These are phyloP conservation scores for Pristionchus maxplancki DNA, from an alignment of 2,888 invertebrate species.

Conservation along the genomic window DNA sequence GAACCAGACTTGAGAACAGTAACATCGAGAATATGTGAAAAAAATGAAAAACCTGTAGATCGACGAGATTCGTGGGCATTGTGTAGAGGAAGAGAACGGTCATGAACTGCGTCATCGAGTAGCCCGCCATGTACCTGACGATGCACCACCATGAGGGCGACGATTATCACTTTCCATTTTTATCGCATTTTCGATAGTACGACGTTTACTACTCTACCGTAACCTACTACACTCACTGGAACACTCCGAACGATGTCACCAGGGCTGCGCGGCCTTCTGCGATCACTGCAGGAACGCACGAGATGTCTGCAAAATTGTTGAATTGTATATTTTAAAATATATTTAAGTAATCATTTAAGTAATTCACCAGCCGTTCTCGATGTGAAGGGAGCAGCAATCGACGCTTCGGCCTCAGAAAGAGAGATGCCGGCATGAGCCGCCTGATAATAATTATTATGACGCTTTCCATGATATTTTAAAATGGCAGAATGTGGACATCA, in stretches of 20 bases:
- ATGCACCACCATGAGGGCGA: constrained; percentile 2
- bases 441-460: too few species aligned
- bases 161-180: neutral
- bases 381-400: constrained; percentile 83
- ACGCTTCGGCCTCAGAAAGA: constrained; percentile 81
- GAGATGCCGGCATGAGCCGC: constrained; percentile 80
- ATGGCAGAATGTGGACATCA: too few species aligned
- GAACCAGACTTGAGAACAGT: too few species aligned
- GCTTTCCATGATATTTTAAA: too few species aligned
- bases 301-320: constrained; percentile 67
- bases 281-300: constrained; percentile 68
- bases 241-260: constrained; percentile 95
- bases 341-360: neutral
- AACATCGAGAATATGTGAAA: too few species aligned
- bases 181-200: neutral
- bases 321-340: neutral
- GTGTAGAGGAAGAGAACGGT: constrained; percentile 81
- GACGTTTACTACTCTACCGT: constrained; percentile 8
- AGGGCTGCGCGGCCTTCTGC: constrained; percentile 88
- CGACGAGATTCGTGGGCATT: constrained; percentile 75
- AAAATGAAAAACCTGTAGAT: constrained; percentile 67
- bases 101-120: constrained; percentile 87
- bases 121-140: constrained; percentile 94
- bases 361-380: constrained; percentile 79
- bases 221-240: constrained; percentile 78